Evolutionary conservation across 2,797 vertebrate genomes (phyloP).

Genomic region (Smutsia temminckii): DNA sequence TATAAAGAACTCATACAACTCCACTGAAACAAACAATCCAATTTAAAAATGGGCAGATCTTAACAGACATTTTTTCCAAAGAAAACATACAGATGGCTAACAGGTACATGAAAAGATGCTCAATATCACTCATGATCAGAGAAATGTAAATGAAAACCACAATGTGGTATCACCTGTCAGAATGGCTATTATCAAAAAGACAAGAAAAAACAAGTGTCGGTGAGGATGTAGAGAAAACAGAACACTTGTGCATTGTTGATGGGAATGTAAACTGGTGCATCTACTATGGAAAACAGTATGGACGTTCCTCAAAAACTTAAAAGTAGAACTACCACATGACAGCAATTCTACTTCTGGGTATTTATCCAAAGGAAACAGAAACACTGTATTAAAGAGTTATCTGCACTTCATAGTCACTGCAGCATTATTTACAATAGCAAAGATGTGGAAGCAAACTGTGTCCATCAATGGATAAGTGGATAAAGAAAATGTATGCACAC

Average conservation of each 20-base stretch:
- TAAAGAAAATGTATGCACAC: neutral
- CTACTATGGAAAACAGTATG: neutral
- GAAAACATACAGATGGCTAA: neutral
- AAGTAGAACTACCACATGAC: neutral
- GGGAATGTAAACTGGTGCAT: neutral
- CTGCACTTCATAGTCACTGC: neutral
- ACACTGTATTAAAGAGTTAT: neutral
- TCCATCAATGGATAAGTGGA: neutral
- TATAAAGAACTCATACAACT: neutral
- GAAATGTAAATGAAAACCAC: neutral
- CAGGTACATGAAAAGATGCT: neutral
- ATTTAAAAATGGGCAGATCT: neutral
- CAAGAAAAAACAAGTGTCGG: neutral
- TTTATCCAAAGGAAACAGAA: neutral
- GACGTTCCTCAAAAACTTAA: neutral
- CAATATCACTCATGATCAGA: neutral
- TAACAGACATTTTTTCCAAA: neutral
- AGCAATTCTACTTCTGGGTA: neutral
- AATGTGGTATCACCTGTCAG: neutral
- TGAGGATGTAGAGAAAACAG: neutral
- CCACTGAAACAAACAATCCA: neutral
- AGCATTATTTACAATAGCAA: neutral
- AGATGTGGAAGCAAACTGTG: neutral
- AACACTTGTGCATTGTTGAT: neutral
- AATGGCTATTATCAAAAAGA: neutral